Base-by-base conservation (phyloP, 1,140 invertebrate genomes). In the Akabosia matsudoensis region DNA sequence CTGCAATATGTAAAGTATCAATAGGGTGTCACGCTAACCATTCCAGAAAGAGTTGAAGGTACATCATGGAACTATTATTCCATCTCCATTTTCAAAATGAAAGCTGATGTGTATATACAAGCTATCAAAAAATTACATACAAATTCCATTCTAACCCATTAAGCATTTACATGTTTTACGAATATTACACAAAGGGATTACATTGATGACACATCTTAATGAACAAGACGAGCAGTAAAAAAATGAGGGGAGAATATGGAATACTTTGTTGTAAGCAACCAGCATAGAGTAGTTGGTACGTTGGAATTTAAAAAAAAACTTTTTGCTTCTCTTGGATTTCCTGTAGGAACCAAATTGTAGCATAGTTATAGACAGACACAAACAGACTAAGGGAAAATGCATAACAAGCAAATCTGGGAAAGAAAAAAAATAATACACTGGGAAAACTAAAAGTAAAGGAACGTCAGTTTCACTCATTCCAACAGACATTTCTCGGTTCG, bases 101-200 rank as follows among this genome's bases (percentile, higher is more conserved):
- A 45, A 45, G 37, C 18, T 45, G 37, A 45, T 45, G 37, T 45
- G 7, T n/a, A n/a, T 18, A 45, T 45, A 45, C 37, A 45, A 45
- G 37, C 18, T 18, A 45, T 45, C 18, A 56, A 13, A 67, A 67
- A 67, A 67, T 67, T 22, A 10, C 30, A 4, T 13, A 67, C 61
- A 67, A 67, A 67, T 67, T 67, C 24, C 61, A 67, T 67, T 67
- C 61, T 30, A 67, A 30, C 61, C 61, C 61, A 67, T 67, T 67
- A 67, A 67, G 22, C 61, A 67, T 67, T 67, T 67, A 45, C 31
- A 67, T 67, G n/a, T 67, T 67, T 24, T 30, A 67, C 28, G 61
- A 31, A 67, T 67, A 67, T 67, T 67, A 67, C 61, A 67, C 61
- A 30, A 30, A 67, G 61, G 61, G 30, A 67, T 67, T 67, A 67